Evolutionary conservation across 2,113 vertebrate genomes (phyloP).

Genomic region (Pterocles gutturalis): DNA sequence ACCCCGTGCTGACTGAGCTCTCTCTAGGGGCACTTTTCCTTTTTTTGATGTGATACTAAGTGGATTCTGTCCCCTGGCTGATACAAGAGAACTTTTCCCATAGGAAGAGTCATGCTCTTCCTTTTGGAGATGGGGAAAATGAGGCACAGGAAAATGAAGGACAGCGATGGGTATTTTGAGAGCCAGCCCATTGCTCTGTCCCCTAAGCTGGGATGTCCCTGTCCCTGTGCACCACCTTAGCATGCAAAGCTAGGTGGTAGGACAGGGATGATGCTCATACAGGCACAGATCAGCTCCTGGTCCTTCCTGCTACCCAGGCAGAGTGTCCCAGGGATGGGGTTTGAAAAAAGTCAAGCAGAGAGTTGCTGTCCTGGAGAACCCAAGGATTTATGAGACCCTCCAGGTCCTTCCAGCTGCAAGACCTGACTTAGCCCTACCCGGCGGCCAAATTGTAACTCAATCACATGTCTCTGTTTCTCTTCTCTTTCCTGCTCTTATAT

Average conservation of each 20-base stretch:
- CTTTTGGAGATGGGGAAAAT: background rate
- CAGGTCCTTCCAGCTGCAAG: background rate
- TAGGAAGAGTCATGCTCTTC: background rate
- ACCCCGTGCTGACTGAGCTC: background rate
- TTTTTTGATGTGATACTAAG: background rate
- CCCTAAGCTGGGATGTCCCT: fast-evolving
- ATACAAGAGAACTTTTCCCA: background rate
- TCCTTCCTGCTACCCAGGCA: background rate
- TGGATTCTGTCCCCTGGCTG: slow-evolving; percentile 1
- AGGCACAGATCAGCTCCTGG: background rate
- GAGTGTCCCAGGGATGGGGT: background rate
- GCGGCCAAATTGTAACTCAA: background rate
- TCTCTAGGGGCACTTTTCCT: slow-evolving; percentile 37
- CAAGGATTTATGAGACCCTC: background rate
- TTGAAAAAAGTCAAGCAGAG: background rate
- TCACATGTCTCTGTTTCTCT: background rate
- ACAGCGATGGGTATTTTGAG: background rate
- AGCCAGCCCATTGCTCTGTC: fast-evolving
- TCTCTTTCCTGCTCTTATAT: background rate
- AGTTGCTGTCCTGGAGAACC: background rate
- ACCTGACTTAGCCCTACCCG: background rate
- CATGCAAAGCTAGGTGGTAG: background rate
- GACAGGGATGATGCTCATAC: background rate
- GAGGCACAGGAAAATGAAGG: background rate
- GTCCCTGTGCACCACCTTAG: background rate